These are phyloP conservation scores for Castor canadensis DNA, from an alignment of 2,113 vertebrate genomes.

Conservation along the genomic window DNA sequence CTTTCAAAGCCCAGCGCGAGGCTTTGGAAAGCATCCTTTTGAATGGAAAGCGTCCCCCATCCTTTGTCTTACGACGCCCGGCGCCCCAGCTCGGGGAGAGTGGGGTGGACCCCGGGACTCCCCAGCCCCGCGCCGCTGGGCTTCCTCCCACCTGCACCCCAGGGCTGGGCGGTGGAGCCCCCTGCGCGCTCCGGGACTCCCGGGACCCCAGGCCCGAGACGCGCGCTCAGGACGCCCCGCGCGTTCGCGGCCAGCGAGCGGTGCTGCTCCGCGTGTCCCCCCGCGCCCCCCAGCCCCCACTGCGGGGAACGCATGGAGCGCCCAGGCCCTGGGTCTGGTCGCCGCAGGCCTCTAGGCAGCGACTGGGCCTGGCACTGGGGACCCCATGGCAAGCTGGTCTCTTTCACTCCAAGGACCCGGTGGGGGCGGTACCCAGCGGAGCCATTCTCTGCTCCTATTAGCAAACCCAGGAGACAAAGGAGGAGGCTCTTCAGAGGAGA, in stretches of 20 bases:
- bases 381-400: neutral
- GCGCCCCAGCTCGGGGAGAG: no score
- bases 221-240: no score
- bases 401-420: neutral
- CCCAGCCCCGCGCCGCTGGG: neutral
- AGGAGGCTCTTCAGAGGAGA: neutral
- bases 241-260: no score
- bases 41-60: neutral
- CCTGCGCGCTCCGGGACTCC: no score
- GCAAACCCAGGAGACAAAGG: conserved; percentile 66
- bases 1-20: conserved; percentile 59
- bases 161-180: fast-evolving
- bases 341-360: neutral
- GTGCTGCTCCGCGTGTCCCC: neutral
- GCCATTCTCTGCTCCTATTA: neutral
- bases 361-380: fast-evolving
- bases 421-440: neutral
- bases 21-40: conserved; percentile 36
- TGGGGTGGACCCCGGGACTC: neutral
- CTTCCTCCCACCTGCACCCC: no score
- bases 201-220: fast-evolving
- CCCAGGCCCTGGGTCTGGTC: neutral
- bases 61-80: conserved; percentile 65
- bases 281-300: no score
- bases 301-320: no score